phyloP scores from a whole-genome alignment of 2,888 invertebrate species.

The Hypsopygia costalis region DNA sequence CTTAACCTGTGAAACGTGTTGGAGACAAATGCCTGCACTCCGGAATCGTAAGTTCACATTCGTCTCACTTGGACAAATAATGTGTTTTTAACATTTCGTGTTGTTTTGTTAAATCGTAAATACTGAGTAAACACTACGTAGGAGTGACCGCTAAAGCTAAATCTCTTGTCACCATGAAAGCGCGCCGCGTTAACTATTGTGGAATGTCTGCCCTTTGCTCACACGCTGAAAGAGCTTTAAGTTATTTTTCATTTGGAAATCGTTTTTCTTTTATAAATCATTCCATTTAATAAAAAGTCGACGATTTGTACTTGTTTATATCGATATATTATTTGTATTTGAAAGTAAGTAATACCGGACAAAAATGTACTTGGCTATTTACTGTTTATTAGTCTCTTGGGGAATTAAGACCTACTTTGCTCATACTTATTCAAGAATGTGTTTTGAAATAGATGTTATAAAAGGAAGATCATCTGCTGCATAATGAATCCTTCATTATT shows the following conservation, averaged over 20 bases:
- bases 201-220: slow-evolving; percentile 59
- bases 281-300: too few relatives aligned
- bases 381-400: too few relatives aligned
- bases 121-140: slow-evolving; percentile 67
- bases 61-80: slow-evolving; percentile 78
- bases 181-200: slow-evolving; percentile 43
- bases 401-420: too few relatives aligned
- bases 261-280: slow-evolving; percentile 1
- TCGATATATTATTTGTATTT: too few relatives aligned
- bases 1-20: slow-evolving; percentile 67
- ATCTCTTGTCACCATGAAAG: slow-evolving; percentile 48
- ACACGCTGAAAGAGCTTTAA: slow-evolving; percentile 36
- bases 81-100: slow-evolving; percentile 80
- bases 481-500: too few relatives aligned
- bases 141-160: slow-evolving; percentile 45
- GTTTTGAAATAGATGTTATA: too few relatives aligned
- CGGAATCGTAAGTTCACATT: slow-evolving; percentile 73
- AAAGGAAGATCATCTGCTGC: too few relatives aligned
- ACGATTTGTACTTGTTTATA: too few relatives aligned
- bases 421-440: too few relatives aligned
- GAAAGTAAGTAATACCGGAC: too few relatives aligned
- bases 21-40: slow-evolving; percentile 65
- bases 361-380: too few relatives aligned
- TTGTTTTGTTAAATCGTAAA: slow-evolving; percentile 81
- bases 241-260: background rate